Conservation (phyloP, 2,888 invertebrate genomes). For the Cryptocephalus primarius region DNA sequence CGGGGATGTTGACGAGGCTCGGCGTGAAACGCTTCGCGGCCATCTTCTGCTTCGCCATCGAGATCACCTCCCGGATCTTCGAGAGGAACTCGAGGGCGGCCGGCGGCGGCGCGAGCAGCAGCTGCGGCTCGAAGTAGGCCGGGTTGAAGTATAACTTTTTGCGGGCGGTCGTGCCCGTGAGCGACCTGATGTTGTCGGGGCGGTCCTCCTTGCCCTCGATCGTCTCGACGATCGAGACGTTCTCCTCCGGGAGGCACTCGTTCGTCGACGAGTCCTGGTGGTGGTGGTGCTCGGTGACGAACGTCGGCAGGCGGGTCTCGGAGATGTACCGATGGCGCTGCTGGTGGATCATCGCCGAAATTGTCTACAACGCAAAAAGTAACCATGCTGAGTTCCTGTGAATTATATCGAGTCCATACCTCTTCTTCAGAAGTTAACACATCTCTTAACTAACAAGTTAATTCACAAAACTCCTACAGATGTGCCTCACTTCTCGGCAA, state of each 20-base stretch:
- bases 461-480: too few relatives aligned
- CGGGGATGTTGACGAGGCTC: constrained; percentile 67
- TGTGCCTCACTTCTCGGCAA: too few relatives aligned
- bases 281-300: constrained; percentile 12
- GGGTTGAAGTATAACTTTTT: constrained; percentile 82
- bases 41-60: constrained; percentile 84
- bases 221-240: constrained; percentile 77
- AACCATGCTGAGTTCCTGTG: constrained; percentile 1
- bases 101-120: constrained; percentile 77
- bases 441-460: too few relatives aligned
- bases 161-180: constrained; percentile 53
- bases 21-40: constrained; percentile 69
- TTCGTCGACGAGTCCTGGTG: constrained; percentile 48
- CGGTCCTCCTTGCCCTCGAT: constrained; percentile 54
- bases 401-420: not conserved
- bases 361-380: constrained; percentile 40
- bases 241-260: constrained; percentile 71
- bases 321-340: constrained; percentile 11
- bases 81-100: constrained; percentile 81
- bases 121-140: constrained; percentile 81
- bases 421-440: too few relatives aligned
- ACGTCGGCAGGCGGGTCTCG: constrained; percentile 13
- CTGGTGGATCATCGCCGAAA: constrained; percentile 65
- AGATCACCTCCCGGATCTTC: constrained; percentile 83
- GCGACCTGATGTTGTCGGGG: constrained; percentile 52